Evolutionary conservation across 2,113 vertebrate species (phyloP).

Genomic region (Semnornis frantzii): DNA sequence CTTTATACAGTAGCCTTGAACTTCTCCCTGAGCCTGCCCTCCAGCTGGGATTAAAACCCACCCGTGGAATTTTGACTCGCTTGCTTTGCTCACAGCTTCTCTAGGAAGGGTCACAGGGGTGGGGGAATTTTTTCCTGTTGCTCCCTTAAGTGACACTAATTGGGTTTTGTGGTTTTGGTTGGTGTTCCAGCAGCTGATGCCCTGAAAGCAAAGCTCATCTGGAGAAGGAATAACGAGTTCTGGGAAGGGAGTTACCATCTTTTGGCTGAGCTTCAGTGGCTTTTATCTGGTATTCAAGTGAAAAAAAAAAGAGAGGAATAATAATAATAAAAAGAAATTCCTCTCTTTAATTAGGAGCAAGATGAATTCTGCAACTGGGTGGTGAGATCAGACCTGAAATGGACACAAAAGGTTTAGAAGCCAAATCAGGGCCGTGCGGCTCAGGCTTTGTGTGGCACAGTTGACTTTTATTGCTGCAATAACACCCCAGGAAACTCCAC

Average conservation of each 20-base stretch:
- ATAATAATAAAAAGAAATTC: neutral
- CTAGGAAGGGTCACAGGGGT: neutral
- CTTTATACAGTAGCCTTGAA: neutral
- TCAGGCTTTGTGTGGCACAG: fast-evolving
- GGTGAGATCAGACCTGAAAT: neutral
- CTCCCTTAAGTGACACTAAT: neutral
- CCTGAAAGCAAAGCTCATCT: neutral
- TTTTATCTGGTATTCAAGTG: neutral
- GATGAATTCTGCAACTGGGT: neutral
- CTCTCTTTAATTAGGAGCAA: neutral
- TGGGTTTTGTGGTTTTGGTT: neutral
- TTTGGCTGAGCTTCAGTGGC: neutral
- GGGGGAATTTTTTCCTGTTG: neutral
- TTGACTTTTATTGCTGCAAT: fast-evolving
- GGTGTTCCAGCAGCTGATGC: neutral
- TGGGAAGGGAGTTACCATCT: neutral
- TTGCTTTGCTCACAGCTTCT: neutral
- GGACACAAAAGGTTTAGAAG: neutral
- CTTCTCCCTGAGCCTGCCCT: neutral
- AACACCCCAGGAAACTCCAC: neutral
- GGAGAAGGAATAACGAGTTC: no score
- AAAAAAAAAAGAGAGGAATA: no score
- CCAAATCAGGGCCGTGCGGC: fast-evolving
- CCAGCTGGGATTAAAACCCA: neutral
- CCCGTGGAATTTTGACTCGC: fast-evolving